Evolutionary conservation across 2,113 vertebrate genomes (phyloP), one percentile per base, ranked within the genome.

Genomic region (Strix aluco): DNA sequence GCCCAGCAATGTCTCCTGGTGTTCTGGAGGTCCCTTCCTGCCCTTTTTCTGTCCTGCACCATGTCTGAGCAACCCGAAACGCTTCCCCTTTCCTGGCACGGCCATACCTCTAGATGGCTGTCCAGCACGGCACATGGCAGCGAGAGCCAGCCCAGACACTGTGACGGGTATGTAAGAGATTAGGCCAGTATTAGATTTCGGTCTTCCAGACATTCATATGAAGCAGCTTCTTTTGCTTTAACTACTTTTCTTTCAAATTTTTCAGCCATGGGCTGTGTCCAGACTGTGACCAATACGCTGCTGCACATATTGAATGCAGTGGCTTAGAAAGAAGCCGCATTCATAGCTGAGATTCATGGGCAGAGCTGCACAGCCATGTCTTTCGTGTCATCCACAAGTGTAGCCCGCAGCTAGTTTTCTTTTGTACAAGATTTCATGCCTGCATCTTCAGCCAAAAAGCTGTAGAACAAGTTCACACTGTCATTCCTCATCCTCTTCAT

Each of bases 251-350:
- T 94, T 77, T 78, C 81, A 90, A 55, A 54, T 55, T 40, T 51
- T 49, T 78, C 70, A 94, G 79, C 82, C 73, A 65, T 84, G 63
- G 58, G 49, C 89, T 85, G 81, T 30, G 29, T 69, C 69, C 82
- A 95, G 91, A 90, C 82, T 94, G 95, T 96, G 94, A 93, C 90
- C 86, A 84, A 94, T 54, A 90, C 32, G 20, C 59, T 59, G 34
- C 65, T 59, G 73, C 86, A 91, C 54, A 10, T 29, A 34, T 5
- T 81, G 84, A 91, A 73, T 70, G 49, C 63, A 78, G 57, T 11
- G 58, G 59, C 80, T 94, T 77, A 93, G 90, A 44, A 54, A 71
- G 61, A 52, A 75, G 73, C 59, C 1, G 7, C n/a, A 15, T 84
- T 89, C 78, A 55, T 15, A 55, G 73, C 59, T 32, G 59, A 46